phyloP scores from a whole-genome alignment of 2,797 vertebrate genomes.

The Chloroceryle inda region DNA sequence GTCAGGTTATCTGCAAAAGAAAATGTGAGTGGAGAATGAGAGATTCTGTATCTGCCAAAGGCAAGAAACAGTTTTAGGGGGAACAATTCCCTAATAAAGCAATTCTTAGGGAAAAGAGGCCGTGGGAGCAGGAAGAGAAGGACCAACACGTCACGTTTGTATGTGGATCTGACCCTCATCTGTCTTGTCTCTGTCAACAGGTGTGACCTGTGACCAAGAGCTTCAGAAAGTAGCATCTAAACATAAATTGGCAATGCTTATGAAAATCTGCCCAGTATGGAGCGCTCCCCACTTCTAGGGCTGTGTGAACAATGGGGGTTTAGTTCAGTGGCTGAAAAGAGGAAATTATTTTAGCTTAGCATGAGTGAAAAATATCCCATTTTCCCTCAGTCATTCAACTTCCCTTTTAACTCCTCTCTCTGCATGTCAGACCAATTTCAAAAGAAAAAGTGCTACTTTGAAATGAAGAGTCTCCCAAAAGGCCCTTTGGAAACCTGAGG shows the following conservation, averaged over 20 bases:
- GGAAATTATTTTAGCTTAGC: background rate
- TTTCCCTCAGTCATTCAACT: background rate
- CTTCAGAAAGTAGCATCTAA: background rate
- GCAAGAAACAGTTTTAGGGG: background rate
- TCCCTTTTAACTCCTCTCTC: background rate
- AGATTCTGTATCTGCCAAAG: background rate
- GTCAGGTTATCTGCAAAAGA: conserved; percentile 83
- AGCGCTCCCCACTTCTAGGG: background rate
- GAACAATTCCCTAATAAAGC: background rate
- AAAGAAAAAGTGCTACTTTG: background rate
- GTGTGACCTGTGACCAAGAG: background rate
- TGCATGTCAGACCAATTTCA: background rate
- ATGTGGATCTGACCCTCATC: background rate
- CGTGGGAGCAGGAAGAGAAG: background rate
- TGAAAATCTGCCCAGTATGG: background rate
- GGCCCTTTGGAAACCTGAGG: background rate
- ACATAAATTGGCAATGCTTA: background rate
- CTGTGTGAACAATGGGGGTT: background rate
- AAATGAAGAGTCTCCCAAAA: background rate
- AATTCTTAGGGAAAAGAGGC: background rate
- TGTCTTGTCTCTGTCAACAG: background rate
- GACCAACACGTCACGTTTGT: background rate
- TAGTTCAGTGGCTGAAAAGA: background rate
- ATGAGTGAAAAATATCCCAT: background rate
- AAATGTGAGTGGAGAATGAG: background rate